Evolutionary conservation across 2,113 vertebrate genomes (phyloP), one percentile per base, ranked within the genome.

Genomic region (Prolemur simus): DNA sequence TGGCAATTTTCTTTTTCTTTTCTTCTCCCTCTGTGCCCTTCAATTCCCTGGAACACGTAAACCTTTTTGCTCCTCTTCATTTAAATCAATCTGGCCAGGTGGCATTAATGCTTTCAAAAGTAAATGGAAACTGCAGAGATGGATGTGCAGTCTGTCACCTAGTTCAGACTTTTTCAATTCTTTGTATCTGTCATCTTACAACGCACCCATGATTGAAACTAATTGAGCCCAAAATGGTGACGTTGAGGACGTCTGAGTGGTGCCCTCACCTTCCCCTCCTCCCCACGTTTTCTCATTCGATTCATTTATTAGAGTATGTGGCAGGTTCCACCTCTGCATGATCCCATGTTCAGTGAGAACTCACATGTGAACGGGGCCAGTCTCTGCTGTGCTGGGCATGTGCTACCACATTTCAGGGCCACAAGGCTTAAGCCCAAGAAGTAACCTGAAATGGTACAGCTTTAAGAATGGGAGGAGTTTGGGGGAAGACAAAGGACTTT

Each of bases 1-100:
- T 89, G 49, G 84, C 45, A 77, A 56, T 86, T 74, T 60, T 23
- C 71, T 47, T 80, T 94, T 73, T 42, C 9, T 69, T 52, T 68
- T 84, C 27, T 39, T 27, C 32, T 39, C 6, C 34, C 14, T 69
- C 63, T 49, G 0, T 88, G 89, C 69, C 92, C 77, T 92, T 95
- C 66, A 92, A 7, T 85, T 91, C 81, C 32, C 29, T 27, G 34
- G 84, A 60, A 88, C 20, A 25, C 21, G 11, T 87, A 92, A 92
- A 87, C 64, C 68, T 93, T 95, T 95, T 83, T 90, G 77, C 45
- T 96, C 49, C 64, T 95, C 71, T 94, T 78, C 20, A 80, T 90
- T 80, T 84, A 74, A 85, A 86, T 34, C 54, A 84, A 92, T 91
- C 81, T 77, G 73, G 39, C 73, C 84, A 82, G 91, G n/a, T 96